Conservation (phyloP, 2,113 vertebrate genomes). For the Epinephelus fuscoguttatus region DNA sequence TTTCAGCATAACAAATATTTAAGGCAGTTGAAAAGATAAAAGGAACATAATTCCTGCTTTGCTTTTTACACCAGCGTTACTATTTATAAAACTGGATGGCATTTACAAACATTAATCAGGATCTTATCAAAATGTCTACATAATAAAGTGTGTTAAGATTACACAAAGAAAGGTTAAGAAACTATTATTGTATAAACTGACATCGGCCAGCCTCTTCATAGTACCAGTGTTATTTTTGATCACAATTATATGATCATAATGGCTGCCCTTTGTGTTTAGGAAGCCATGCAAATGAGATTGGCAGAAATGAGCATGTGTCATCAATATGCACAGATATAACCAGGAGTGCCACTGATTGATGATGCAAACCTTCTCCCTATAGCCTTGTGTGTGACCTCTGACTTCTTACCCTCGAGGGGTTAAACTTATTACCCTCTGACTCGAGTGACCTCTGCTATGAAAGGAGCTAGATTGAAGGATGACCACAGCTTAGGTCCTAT, state of each 20-base stretch:
- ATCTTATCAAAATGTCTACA: conserved; percentile 8
- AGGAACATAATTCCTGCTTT: conserved; percentile 8
- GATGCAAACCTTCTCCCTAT: conserved; percentile 85
- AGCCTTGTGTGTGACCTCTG: conserved; percentile 91
- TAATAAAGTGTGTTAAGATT: background rate
- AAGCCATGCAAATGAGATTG: conserved; percentile 75
- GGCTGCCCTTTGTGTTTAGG: conserved; percentile 60
- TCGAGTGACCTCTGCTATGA: conserved; percentile 90
- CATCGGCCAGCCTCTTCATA: background rate
- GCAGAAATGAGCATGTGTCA: conserved; percentile 58
- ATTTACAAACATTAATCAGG: conserved; percentile 11
- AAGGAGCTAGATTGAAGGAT: conserved; percentile 92
- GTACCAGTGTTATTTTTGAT: conserved; percentile 3
- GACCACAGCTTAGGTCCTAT: conserved; percentile 87
- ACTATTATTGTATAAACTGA: background rate
- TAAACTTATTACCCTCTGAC: conserved; percentile 97
- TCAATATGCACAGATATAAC: conserved; percentile 74
- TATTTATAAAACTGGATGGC: background rate
- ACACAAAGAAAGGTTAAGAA: background rate
- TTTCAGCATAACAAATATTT: background rate
- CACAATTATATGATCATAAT: conserved; percentile 28
- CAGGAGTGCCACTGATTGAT: conserved; percentile 82
- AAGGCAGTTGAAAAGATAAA: background rate
- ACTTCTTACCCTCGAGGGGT: conserved; percentile 84
- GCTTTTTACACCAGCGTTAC: conserved; percentile 2